A percentile compares a stretch with the other conserved stretches of the same genome.
Conservation (phyloP, 2,113 vertebrate species). For the Zingel zingel region DNA sequence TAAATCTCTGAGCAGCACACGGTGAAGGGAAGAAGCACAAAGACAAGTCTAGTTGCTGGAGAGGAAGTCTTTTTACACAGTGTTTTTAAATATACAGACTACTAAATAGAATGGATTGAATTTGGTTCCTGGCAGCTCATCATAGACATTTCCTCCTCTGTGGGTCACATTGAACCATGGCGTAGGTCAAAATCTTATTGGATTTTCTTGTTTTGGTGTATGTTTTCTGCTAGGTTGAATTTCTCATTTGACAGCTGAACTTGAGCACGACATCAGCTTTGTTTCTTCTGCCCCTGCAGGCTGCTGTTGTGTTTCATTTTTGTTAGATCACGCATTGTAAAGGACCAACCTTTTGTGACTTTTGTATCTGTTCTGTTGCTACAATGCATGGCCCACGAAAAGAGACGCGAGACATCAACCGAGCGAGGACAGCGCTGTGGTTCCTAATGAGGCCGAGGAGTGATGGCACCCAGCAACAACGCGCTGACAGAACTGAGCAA, state of each 20-base stretch:
- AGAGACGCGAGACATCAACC: constrained; percentile 5
- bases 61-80: background rate
- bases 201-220: constrained; percentile 52
- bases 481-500: constrained; percentile 62
- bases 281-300: constrained; percentile 1
- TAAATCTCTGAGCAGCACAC: constrained; percentile 59
- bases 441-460: constrained; percentile 64
- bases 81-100: constrained; percentile 36
- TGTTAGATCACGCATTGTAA: background rate
- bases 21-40: constrained; percentile 13
- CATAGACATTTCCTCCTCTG: constrained; percentile 25
- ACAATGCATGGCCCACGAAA: no score
- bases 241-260: constrained; percentile 12
- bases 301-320: background rate
- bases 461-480: constrained; percentile 52
- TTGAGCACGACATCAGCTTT: background rate
- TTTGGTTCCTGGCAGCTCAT: constrained; percentile 53
- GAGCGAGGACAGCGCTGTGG: constrained; percentile 63
- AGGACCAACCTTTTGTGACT: background rate
- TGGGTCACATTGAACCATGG: constrained; percentile 20
- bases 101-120: constrained; percentile 42
- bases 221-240: constrained; percentile 55
- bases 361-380: background rate
- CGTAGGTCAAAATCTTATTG: constrained; percentile 41
- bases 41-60: constrained; percentile 1